These are phyloP conservation scores for Drosophila micromelanica DNA, from an alignment of 1,140 invertebrate genomes.

Conservation along the genomic window DNA sequence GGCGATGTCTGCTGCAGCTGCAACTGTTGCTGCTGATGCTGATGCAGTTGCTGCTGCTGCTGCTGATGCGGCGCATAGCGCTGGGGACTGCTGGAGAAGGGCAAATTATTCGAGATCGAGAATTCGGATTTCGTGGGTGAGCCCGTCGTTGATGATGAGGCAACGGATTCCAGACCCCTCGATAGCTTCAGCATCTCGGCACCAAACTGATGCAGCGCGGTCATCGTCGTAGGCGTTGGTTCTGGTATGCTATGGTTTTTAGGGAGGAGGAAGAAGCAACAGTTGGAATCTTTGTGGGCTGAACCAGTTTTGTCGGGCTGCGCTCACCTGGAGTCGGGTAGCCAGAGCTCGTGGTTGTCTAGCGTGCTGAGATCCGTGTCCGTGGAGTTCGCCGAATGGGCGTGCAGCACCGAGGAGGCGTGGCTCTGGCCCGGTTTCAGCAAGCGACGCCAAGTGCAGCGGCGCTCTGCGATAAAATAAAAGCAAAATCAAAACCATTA, in stretches of 20 bases:
- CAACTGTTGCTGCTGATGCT: constrained; percentile 28
- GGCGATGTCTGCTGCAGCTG: constrained; percentile 60
- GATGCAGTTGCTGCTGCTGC: constrained; percentile 33
- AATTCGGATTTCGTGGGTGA: constrained; percentile 83
- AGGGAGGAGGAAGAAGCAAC: neutral
- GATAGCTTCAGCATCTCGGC: constrained; percentile 93
- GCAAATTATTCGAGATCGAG: constrained; percentile 72
- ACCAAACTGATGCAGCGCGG: constrained; percentile 92
- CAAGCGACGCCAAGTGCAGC: constrained; percentile 87
- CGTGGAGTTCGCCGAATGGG: constrained; percentile 90
- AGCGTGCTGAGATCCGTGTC: constrained; percentile 92
- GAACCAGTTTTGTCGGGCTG: neutral
- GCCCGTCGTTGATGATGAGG: constrained; percentile 84
- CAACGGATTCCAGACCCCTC: constrained; percentile 88
- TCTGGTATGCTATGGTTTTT: constrained; percentile 84
- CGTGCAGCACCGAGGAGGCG: constrained; percentile 87
- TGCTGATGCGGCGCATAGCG: constrained; percentile 61
- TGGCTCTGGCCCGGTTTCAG: constrained; percentile 84
- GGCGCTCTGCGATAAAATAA: constrained; percentile 85
- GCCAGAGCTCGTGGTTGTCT: constrained; percentile 92
- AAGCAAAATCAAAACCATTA: constrained; percentile 25
- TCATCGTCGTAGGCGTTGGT: constrained; percentile 91
- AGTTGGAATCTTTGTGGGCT: neutral
- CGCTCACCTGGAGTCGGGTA: constrained; percentile 89
- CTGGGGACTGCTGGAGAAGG: constrained; percentile 66